Percentiles rank a stretch among this genome's conserved stretches.
Evolutionary conservation across 2,797 vertebrate species (phyloP).

Genomic region (Phataginus tetradactyla): DNA sequence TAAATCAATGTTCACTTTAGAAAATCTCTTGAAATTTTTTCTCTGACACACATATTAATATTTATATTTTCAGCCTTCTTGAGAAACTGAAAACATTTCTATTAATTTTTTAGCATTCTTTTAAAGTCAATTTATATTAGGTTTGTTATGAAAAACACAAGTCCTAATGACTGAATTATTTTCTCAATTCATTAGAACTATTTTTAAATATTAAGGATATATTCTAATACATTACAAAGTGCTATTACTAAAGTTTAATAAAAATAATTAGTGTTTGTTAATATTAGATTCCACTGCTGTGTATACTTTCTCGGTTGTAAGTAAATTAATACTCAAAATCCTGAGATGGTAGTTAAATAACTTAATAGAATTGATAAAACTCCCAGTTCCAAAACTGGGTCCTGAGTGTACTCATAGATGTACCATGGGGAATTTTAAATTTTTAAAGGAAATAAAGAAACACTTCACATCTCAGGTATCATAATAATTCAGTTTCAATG

Average conservation of each 20-base stretch:
- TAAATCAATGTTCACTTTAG: background rate
- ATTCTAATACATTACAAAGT: background rate
- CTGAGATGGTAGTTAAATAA: background rate
- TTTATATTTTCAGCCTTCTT: background rate
- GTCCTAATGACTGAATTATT: background rate
- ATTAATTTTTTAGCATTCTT: background rate
- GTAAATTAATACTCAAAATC: background rate
- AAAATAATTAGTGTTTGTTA: background rate
- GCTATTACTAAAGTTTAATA: background rate
- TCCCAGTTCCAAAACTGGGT: background rate
- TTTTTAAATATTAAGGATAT: background rate
- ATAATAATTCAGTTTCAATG: background rate
- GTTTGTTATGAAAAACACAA: background rate
- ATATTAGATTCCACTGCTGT: background rate
- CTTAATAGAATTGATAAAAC: background rate
- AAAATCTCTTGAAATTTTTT: background rate
- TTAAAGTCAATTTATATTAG: background rate
- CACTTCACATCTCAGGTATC: background rate
- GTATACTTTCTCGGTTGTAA: background rate
- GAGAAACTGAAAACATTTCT: background rate
- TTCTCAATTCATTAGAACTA: background rate
- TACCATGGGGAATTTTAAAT: too few relatives aligned
- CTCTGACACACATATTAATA: background rate
- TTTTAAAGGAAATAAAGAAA: background rate
- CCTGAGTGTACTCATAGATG: background rate